phyloP scores from a whole-genome alignment of 2,797 vertebrate species.

The Notolepis coatsorum region DNA sequence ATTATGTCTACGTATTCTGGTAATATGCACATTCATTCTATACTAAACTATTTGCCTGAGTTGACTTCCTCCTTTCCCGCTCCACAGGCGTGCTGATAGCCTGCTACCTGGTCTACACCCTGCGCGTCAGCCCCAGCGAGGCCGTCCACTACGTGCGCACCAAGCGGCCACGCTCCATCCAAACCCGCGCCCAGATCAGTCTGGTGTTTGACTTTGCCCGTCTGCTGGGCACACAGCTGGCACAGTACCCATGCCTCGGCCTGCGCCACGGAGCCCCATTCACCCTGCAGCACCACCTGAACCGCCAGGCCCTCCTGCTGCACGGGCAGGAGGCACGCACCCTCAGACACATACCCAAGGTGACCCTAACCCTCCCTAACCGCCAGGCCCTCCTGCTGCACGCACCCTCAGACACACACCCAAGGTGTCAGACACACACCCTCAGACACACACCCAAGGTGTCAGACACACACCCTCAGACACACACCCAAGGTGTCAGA shows the following conservation, averaged over 20 bases:
- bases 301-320: conserved; percentile 79
- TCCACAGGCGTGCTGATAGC: conserved; percentile 85
- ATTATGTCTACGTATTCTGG: too few relatives aligned
- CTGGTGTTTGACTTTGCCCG: conserved; percentile 85
- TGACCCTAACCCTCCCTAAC: too few relatives aligned
- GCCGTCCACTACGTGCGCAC: conserved; percentile 84
- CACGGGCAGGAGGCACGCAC: conserved; percentile 83
- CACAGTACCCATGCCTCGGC: conserved; percentile 77
- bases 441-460: too few relatives aligned
- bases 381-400: too few relatives aligned
- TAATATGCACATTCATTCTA: not conserved
- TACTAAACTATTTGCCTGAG: not conserved
- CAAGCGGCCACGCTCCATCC: conserved; percentile 84
- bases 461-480: too few relatives aligned
- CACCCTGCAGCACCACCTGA: conserved; percentile 81
- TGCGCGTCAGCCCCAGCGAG: conserved; percentile 83
- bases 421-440: too few relatives aligned
- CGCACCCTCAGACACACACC: too few relatives aligned
- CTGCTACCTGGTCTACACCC: conserved; percentile 84
- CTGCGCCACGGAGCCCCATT: conserved; percentile 72
- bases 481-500: too few relatives aligned
- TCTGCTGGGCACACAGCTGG: conserved; percentile 76
- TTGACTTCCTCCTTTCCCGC: not conserved
- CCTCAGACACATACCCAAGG: conserved; percentile 83
- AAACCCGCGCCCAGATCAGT: conserved; percentile 83